Evolutionary conservation across 2,888 invertebrate genomes (phyloP).

Genomic region (Orthosia cruda): DNA sequence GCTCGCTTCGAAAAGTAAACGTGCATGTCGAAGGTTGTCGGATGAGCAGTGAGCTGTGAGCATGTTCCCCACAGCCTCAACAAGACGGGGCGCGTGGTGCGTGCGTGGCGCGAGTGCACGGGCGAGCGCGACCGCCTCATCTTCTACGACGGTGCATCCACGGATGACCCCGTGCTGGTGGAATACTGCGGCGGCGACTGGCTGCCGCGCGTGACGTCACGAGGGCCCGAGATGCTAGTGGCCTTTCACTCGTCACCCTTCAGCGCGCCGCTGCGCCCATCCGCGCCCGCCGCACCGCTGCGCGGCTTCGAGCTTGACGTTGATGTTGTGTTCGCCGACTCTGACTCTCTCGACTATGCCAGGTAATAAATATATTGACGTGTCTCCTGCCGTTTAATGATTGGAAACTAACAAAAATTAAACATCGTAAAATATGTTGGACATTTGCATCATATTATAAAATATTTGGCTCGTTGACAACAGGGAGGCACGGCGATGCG

Average conservation of each 20-base stretch:
- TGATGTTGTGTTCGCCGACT: slow-evolving; percentile 97
- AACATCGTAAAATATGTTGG: no score
- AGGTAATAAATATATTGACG: slow-evolving; percentile 78
- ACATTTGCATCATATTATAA: background rate
- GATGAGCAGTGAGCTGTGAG: background rate
- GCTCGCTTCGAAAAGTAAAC: background rate
- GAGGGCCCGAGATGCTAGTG: slow-evolving; percentile 96
- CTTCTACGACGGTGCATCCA: slow-evolving; percentile 96
- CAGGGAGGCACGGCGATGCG: slow-evolving; percentile 92
- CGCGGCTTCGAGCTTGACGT: slow-evolving; percentile 96
- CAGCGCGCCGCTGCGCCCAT: slow-evolving; percentile 94
- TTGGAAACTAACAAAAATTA: no score
- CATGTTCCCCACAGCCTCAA: slow-evolving; percentile 90
- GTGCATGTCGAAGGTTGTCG: background rate
- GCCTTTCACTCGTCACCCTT: slow-evolving; percentile 97
- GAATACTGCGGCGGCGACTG: slow-evolving; percentile 97
- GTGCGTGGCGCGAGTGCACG: slow-evolving; percentile 96
- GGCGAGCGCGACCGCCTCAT: slow-evolving; percentile 96
- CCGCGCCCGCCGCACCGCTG: slow-evolving; percentile 93
- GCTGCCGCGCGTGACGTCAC: slow-evolving; percentile 94
- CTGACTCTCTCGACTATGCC: slow-evolving; percentile 96
- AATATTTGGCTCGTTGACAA: background rate
- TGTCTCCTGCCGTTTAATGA: no score
- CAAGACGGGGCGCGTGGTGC: slow-evolving; percentile 94
- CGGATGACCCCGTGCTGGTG: slow-evolving; percentile 96